Percentiles rank a stretch among this genome's conserved stretches.
Conservation (phyloP, 2,797 vertebrate species). For the Oreortyx pictus region DNA sequence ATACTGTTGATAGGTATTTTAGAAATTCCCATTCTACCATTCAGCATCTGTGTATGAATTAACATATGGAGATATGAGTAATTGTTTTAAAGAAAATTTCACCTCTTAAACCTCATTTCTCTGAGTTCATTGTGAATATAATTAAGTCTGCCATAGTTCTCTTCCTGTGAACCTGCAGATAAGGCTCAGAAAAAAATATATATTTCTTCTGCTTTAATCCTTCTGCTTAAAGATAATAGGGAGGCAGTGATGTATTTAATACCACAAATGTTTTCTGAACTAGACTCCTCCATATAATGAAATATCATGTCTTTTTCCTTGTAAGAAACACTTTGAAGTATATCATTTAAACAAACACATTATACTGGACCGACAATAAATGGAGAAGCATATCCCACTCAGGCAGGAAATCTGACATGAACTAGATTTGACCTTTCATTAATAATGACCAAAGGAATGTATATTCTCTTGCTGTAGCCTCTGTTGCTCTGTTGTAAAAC, state of each 20-base stretch:
- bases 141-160: conserved; percentile 74
- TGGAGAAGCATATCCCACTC: background rate
- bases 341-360: conserved; percentile 17
- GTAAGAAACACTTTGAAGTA: conserved; percentile 49
- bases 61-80: conserved; percentile 70
- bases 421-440: conserved; percentile 56
- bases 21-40: conserved; percentile 40
- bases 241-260: conserved; percentile 77
- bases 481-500: background rate
- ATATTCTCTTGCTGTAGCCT: background rate
- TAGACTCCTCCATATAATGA: conserved; percentile 77
- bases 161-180: conserved; percentile 77
- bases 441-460: conserved; percentile 25
- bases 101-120: conserved; percentile 65
- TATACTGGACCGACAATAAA: background rate
- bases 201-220: conserved; percentile 76
- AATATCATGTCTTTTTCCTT: conserved; percentile 58
- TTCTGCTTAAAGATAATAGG: conserved; percentile 78
- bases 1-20: conserved; percentile 59
- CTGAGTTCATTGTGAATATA: conserved; percentile 74
- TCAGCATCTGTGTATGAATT: conserved; percentile 69
- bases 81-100: conserved; percentile 80
- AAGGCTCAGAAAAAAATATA: conserved; percentile 55
- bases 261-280: conserved; percentile 65
- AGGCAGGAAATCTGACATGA: background rate